phyloP scores from a whole-genome alignment of 2,888 invertebrate species.

The Bellardia bayeri region DNA sequence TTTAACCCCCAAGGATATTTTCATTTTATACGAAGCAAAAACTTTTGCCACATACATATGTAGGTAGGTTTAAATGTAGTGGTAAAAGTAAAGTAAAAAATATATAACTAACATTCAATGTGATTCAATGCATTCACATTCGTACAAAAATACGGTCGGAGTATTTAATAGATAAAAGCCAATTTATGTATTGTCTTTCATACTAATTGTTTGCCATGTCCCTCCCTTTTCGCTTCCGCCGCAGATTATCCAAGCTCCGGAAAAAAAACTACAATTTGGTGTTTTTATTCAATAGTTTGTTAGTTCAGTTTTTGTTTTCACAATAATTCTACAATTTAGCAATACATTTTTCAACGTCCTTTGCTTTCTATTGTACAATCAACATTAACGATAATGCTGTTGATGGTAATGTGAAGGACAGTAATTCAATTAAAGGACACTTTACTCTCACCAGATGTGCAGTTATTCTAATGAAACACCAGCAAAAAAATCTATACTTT shows the following conservation, averaged over 20 bases:
- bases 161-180: slow-evolving; percentile 5
- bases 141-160: neutral
- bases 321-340: slow-evolving; percentile 19
- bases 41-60: neutral
- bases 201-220: slow-evolving; percentile 22
- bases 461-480: slow-evolving; percentile 18
- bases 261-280: neutral
- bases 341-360: slow-evolving; percentile 23
- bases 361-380: neutral
- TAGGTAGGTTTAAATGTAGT: too few relatives aligned
- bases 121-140: neutral
- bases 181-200: neutral
- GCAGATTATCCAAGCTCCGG: neutral
- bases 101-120: too few relatives aligned
- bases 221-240: neutral
- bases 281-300: too few relatives aligned
- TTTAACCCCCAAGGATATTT: slow-evolving; percentile 31
- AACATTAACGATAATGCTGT: neutral
- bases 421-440: slow-evolving; percentile 37
- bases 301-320: neutral
- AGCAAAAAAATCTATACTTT: neutral
- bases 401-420: slow-evolving; percentile 40
- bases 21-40: neutral
- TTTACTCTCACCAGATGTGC: neutral
- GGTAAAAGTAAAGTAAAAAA: too few relatives aligned